A percentile compares a stretch with the other conserved stretches of the same genome.
Evolutionary conservation across 2,113 vertebrate genomes (phyloP).

Genomic region (Xenus cinereus): DNA sequence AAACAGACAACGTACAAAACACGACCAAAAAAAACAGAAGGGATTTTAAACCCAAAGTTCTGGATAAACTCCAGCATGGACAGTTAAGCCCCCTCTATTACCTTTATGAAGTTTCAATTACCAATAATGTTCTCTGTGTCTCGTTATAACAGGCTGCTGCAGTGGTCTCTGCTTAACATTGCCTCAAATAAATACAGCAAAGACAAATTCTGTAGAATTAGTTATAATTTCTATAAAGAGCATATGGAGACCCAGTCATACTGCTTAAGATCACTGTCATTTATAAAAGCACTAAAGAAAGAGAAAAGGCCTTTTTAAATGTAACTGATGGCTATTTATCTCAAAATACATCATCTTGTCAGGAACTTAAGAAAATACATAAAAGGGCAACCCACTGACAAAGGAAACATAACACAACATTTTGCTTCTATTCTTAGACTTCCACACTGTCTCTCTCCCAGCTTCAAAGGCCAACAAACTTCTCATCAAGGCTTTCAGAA

Average conservation of each 20-base stretch:
- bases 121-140: background rate
- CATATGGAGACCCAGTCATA: background rate
- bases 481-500: background rate
- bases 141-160: background rate
- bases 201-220: background rate
- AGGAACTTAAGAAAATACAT: background rate
- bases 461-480: constrained; percentile 5
- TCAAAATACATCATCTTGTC: background rate
- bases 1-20: background rate
- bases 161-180: background rate
- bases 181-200: background rate
- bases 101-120: background rate
- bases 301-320: background rate
- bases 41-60: background rate
- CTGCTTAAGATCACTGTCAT: background rate
- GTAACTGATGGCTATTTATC: background rate
- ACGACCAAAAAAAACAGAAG: background rate
- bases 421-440: background rate
- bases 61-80: background rate
- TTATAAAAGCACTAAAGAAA: background rate
- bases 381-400: background rate
- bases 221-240: background rate
- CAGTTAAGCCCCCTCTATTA: background rate
- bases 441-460: background rate
- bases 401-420: background rate